A percentile compares a stretch with the other conserved stretches of the same genome.
Evolutionary conservation across 2,888 invertebrate species (phyloP).

Genomic region (Teinopalpus imperialis): DNA sequence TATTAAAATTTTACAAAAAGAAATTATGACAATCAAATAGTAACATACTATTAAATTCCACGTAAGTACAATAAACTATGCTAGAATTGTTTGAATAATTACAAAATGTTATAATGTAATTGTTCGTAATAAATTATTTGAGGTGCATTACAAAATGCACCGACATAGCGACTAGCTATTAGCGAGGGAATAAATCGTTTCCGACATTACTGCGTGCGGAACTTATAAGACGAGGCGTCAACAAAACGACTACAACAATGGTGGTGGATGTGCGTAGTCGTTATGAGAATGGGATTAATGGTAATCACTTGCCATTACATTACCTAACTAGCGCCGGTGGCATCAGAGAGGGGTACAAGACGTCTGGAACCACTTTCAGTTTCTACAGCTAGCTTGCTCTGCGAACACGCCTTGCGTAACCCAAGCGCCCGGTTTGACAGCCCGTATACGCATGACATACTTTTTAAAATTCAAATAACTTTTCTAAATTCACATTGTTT

Average conservation of each 20-base stretch:
- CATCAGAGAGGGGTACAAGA: slow-evolving; percentile 45
- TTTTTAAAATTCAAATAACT: slow-evolving; percentile 44
- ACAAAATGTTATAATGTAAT: not conserved
- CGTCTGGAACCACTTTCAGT: slow-evolving; percentile 68
- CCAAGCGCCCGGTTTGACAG: slow-evolving; percentile 49
- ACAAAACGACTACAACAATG: slow-evolving; percentile 42
- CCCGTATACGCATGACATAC: slow-evolving; percentile 71
- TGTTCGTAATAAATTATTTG: slow-evolving; percentile 4
- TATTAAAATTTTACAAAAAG: no score
- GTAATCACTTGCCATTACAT: slow-evolving; percentile 44
- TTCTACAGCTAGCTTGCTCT: slow-evolving; percentile 54
- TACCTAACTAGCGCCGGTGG: slow-evolving; percentile 47
- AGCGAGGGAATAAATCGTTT: slow-evolving; percentile 29
- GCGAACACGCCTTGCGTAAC: slow-evolving; percentile 56
- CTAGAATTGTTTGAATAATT: no score
- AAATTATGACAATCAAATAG: no score
- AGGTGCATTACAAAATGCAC: slow-evolving; percentile 22
- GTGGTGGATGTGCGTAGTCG: slow-evolving; percentile 41
- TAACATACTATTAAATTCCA: no score
- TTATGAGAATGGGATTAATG: slow-evolving; percentile 58
- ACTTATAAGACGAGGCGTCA: slow-evolving; percentile 35
- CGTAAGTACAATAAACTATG: no score
- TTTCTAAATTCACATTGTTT: slow-evolving; percentile 30
- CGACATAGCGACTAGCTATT: slow-evolving; percentile 26
- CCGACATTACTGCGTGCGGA: slow-evolving; percentile 26